phyloP scores from a whole-genome alignment of 2,797 vertebrate species.

The Tapirus indicus region DNA sequence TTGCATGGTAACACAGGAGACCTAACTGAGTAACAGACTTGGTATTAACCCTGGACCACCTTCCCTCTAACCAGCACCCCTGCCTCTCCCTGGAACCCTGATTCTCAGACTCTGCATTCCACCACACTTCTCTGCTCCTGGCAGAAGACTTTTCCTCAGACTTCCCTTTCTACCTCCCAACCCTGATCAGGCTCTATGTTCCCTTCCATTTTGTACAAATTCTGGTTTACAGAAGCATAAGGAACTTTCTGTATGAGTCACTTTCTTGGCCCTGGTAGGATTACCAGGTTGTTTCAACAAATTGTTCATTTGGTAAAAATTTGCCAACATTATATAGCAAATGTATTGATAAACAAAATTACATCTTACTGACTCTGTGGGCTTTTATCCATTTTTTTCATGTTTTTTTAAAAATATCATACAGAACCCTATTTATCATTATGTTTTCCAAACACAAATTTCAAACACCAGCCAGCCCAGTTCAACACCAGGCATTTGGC shows the following conservation, averaged over 20 bases:
- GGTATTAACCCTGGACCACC: neutral
- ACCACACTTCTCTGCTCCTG: neutral
- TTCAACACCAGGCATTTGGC: neutral
- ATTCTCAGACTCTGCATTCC: neutral
- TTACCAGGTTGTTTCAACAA: conserved; percentile 13
- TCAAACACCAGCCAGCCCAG: neutral
- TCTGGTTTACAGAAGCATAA: neutral
- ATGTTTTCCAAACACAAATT: neutral
- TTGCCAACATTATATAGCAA: neutral
- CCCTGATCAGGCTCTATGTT: neutral
- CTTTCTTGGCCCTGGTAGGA: neutral
- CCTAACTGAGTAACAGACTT: neutral
- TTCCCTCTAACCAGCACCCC: neutral
- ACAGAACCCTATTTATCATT: neutral
- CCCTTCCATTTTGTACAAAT: neutral
- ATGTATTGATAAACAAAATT: conserved; percentile 13
- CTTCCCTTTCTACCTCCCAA: neutral
- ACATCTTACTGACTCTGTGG: neutral
- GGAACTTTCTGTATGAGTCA: neutral
- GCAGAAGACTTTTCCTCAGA: neutral
- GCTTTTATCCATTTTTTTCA: neutral
- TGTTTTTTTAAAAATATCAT: neutral
- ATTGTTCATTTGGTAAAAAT: neutral
- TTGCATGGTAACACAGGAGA: neutral
- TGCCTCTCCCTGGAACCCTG: neutral